Base-by-base conservation (phyloP, 1,140 invertebrate species). In the Cydia fagiglandana region DNA sequence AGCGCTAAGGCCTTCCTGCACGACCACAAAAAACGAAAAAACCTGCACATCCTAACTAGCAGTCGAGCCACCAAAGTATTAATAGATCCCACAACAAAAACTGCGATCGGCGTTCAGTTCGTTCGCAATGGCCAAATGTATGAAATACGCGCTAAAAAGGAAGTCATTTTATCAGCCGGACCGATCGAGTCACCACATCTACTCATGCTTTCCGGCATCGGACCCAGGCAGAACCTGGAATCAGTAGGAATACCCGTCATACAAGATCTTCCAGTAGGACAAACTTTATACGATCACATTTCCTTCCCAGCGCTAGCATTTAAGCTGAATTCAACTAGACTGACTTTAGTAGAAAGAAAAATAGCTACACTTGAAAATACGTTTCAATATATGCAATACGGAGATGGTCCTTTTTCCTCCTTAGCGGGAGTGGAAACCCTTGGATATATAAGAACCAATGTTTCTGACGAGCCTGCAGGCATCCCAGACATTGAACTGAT, bases 201-300 rank as follows among this genome's bases (percentile, higher is more conserved):
- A 9, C 88, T 98, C 34, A 96, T 97, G 95, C 91, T 97, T 0
- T 97, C 96, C 1, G 97, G 97, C 0, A 93, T 98, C 7, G 97
- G 97, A 0, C 96, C 96, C 12, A 94, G 90, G 82, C 82, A 93
- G 50, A 93, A 95, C 77, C 82, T 98, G 2, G 86, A 95, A 66
- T 94, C 95, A 30, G 87, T 97, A 1, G 95, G 95, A 0, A 96
- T 97, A 30, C 91, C 94, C 0, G 88, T 96, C 0, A 87, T 97
- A 10, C 90, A 96, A 83, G 94, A 96, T 77, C 88, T 96, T 12
- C 94, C 93, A 70, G 96, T 97, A 1, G 97, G 97, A 0, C 91
- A 95, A 82, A 95, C 94, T 9, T 83, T 97, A 24, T 95, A 96
- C 82, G 97, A 97, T 79, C 97, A 97, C 80, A 93, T 96, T 73